Base-by-base conservation (phyloP, 2,797 vertebrate species). In the Huso huso region DNA sequence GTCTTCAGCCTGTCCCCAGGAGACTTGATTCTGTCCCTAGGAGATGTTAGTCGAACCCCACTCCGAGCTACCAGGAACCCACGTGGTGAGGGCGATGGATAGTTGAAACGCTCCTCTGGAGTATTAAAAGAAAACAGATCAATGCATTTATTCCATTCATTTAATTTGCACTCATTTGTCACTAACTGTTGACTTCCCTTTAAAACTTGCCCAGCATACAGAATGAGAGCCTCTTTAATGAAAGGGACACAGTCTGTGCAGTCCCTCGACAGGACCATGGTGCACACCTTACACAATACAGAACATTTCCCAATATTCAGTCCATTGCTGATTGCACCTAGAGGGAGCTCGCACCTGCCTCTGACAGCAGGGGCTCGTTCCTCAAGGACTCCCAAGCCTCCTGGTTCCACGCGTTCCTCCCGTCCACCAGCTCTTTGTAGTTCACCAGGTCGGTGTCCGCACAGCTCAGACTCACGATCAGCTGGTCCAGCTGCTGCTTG, bases 401-500 rank as follows among this genome's bases (percentile, higher is more conserved):
- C 61, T 63, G 23, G 74, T 51, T 63, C 71, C 63, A 72, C 53
- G n/a, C 10, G 6, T 64, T 49, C 3, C 76, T 71, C 67, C 70
- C 11, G 13, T 64, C 64, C 8, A 12, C 12, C 57, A 87, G 65
- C 49, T 63, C 66, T 0, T 78, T 69, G 0, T 0, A 7, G 9
- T 70, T 81, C 60, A 81, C 78, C 13, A 37, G 23, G 23, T 37
- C 23, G 1, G 23, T 37, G 4, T 37, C 23, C 4, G 23, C 23
- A 37, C 23, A 37, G 23, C 23, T 37, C 23, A 37, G 4, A 37
- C 23, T 37, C 23, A 37, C 23, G 49, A 86, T 52, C 3, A 82
- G 6, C 0, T 85, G 82, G 59, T 87, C 86, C 51, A 87, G 5
- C 8, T 86, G 81, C 52, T 48, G 53, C 49, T 60, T 59, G 48